A percentile compares a stretch with the other conserved stretches of the same genome.
phyloP scores from a whole-genome alignment of 2,797 vertebrate species.

The Danio aesculapii region DNA sequence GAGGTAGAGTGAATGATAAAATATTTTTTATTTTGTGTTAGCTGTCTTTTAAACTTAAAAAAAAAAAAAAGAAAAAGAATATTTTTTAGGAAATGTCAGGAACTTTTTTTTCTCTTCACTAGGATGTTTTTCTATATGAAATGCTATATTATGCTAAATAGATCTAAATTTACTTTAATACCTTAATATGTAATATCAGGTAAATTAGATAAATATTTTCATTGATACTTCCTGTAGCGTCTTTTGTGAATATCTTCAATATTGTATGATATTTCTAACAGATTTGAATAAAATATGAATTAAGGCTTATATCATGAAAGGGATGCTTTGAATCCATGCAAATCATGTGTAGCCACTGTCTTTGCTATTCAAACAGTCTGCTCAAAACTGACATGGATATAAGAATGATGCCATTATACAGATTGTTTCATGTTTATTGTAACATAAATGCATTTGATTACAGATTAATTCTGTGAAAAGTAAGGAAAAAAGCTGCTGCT shows the following conservation, averaged over 20 bases:
- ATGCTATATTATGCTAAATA: neutral
- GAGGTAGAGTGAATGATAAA: neutral
- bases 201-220: neutral
- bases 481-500: neutral
- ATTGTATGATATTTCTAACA: neutral
- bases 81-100: neutral
- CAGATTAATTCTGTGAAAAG: neutral
- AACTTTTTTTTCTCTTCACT: neutral
- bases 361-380: constrained; percentile 32
- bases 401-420: neutral
- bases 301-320: constrained; percentile 4
- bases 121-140: neutral
- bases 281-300: constrained; percentile 29
- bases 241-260: neutral
- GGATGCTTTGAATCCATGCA: constrained; percentile 38
- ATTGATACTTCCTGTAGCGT: neutral
- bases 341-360: neutral
- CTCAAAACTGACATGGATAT: neutral
- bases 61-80: neutral
- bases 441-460: neutral
- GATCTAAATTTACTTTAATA: neutral
- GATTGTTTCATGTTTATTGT: neutral
- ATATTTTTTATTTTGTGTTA: neutral
- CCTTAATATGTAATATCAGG: neutral
- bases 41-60: neutral